A percentile compares a stretch with the other conserved stretches of the same genome.
Conservation (phyloP, 1,140 invertebrate species). For the Venustaconcha ellipsiformis region DNA sequence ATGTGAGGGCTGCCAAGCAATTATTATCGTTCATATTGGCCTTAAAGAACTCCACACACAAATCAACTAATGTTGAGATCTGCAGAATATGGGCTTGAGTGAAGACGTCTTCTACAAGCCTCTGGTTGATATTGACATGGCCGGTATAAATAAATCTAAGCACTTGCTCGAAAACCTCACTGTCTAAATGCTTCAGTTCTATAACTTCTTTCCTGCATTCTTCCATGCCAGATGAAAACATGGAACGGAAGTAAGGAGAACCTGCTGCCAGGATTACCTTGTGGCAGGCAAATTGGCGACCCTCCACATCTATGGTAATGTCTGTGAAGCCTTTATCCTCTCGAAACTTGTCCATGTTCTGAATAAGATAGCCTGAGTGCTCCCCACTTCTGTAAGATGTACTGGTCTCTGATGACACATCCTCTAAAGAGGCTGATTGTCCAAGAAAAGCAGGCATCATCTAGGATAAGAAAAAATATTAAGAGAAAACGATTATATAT, state of each 20-base stretch:
- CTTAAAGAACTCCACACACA: constrained; percentile 59
- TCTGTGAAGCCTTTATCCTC: constrained; percentile 57
- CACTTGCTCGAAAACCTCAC: constrained; percentile 56
- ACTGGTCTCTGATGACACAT: constrained; percentile 1
- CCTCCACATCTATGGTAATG: constrained; percentile 52
- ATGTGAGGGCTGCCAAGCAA: constrained; percentile 56
- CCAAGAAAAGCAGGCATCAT: too few species aligned
- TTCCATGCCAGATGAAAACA: constrained; percentile 65
- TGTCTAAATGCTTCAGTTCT: constrained; percentile 55
- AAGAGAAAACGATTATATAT: too few species aligned
- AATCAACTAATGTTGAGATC: constrained; percentile 51
- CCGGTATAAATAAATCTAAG: constrained; percentile 64
- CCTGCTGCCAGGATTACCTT: constrained; percentile 60
- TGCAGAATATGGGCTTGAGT: constrained; percentile 61
- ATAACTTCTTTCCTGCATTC: constrained; percentile 57
- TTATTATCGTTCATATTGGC: constrained; percentile 59
- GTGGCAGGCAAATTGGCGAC: constrained; percentile 55
- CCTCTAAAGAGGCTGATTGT: too few species aligned
- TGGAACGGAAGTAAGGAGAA: constrained; percentile 60
- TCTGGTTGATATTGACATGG: constrained; percentile 49
- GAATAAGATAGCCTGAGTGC: constrained; percentile 52
- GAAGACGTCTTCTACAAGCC: constrained; percentile 57
- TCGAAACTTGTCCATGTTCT: constrained; percentile 57
- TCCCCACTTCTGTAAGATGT: constrained; percentile 45
- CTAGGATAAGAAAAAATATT: too few species aligned